phyloP scores from a whole-genome alignment of 2,113 vertebrate species.

The Ploceus nigricollis region DNA sequence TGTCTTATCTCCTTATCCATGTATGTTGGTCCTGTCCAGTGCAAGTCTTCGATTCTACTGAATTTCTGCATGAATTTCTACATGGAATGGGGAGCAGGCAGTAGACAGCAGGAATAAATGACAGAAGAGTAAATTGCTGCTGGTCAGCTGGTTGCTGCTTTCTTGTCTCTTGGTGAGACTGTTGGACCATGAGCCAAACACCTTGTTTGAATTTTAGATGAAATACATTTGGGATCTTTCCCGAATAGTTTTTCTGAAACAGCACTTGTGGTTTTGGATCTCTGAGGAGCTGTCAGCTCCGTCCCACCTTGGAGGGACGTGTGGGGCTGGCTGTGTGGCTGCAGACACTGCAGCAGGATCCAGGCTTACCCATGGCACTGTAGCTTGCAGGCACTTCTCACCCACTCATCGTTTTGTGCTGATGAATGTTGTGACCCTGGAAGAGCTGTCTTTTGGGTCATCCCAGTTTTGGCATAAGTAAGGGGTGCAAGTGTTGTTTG shows the following conservation, averaged over 20 bases:
- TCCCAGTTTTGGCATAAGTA: neutral
- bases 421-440: neutral
- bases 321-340: neutral
- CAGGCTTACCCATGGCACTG: neutral
- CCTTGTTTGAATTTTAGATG: neutral
- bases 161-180: neutral
- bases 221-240: neutral
- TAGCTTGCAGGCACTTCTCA: neutral
- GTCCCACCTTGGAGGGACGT: neutral
- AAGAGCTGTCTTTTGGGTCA: neutral
- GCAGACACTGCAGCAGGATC: neutral
- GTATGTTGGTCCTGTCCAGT: neutral
- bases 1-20: neutral
- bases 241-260: neutral
- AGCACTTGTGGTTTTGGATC: neutral
- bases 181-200: neutral
- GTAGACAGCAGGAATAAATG: neutral
- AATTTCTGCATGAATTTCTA: neutral
- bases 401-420: neutral
- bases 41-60: neutral
- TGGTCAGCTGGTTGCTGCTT: neutral
- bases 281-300: neutral
- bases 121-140: neutral
- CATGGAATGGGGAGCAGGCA: neutral
- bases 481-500: neutral